Evolutionary conservation across 2,113 vertebrate species (phyloP), one percentile per base, ranked within the genome.

Genomic region (Neomonachus schauinslandi): DNA sequence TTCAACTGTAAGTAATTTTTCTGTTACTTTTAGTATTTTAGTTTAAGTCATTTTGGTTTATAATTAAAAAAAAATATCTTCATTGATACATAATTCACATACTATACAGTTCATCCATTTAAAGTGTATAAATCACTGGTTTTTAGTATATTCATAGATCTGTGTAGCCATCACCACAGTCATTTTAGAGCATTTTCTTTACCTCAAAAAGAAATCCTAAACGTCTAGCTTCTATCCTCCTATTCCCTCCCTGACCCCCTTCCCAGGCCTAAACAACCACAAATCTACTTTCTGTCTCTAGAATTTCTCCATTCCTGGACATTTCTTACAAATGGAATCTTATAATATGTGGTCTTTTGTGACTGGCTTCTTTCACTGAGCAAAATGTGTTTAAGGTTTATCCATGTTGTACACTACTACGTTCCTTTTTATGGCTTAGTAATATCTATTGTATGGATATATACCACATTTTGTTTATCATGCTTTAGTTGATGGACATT

Each of bases 401-500:
- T 67, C 33, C 49, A 33, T 65, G 19, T 85, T 65, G 14, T 63
- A 39, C 2, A 55, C 18, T 26, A 63, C 21, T 80, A 69, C 10
- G 7, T 61, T 85, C 11, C 6, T 88, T 72, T 89, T 74, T 65
- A 49, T 71, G 31, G 36, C 15, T 85, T 49, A 83, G 55, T 61
- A 33, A 65, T 51, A 36, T 74, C 19, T 22, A 8, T 74, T 74
- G 22, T 39, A 33, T 53, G 28, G 4, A 21, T 79, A 71, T 79
- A 71, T 81, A 65, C 36, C 11, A 49, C 14, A 88, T 83, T 93
- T 97, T 84, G 3, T 87, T 94, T 91, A 69, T 93, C 16, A 31
- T 87, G 26, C 19, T 22, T 69, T 28, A 91, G 42, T 10, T 59
- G 55, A 42, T 90, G n/a, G 65, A 39, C 10, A 63, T 87, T 53